Evolutionary conservation across 2,797 vertebrate genomes (phyloP).

Genomic region (Myotis vivesi): DNA sequence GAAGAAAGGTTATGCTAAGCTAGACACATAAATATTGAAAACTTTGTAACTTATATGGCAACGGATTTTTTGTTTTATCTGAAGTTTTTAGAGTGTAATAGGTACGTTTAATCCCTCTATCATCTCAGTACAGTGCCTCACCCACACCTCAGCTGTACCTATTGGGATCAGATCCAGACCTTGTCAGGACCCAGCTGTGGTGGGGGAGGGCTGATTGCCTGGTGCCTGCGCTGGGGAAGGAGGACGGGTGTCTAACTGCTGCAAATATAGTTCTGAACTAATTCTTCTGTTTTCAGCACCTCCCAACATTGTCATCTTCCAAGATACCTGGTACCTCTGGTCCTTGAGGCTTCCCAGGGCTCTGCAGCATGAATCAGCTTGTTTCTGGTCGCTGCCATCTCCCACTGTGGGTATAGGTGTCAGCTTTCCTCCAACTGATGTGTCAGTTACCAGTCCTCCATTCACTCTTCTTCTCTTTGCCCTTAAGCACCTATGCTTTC

Average conservation of each 20-base stretch:
- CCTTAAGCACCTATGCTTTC: background rate
- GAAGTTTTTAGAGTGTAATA: background rate
- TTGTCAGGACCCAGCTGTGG: background rate
- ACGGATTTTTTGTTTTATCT: background rate
- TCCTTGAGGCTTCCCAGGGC: background rate
- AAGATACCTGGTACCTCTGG: background rate
- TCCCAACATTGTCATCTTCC: background rate
- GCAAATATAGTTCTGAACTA: background rate
- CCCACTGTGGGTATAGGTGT: background rate
- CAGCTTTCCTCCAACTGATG: conserved; percentile 41
- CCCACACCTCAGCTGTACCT: background rate
- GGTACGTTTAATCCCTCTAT: background rate
- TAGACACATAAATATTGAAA: background rate
- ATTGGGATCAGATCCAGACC: background rate
- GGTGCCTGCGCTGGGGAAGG: background rate
- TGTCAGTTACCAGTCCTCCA: background rate
- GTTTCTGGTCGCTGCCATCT: background rate
- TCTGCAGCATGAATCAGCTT: conserved; percentile 51
- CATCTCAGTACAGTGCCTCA: background rate
- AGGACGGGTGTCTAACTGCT: background rate
- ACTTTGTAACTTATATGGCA: background rate
- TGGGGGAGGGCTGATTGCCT: background rate
- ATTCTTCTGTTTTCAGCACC: background rate
- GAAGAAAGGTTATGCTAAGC: background rate
- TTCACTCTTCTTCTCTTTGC: conserved; percentile 20